Evolutionary conservation across 92 coral and sea anemone genomes (phyloP).

Genomic region (Isaurus tuberculatus): DNA sequence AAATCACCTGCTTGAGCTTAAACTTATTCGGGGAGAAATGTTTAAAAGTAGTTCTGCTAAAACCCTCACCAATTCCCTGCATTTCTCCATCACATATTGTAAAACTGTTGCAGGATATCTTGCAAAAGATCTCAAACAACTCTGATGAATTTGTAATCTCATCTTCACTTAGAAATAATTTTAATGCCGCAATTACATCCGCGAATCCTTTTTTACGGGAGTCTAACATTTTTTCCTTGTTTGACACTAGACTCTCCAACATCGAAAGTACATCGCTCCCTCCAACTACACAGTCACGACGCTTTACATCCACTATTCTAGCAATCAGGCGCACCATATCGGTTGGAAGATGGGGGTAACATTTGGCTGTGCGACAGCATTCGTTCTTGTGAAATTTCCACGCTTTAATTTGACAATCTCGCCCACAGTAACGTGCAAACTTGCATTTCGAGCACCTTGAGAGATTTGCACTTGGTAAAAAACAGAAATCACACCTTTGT

Average conservation of each 20-base stretch:
- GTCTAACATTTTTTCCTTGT: slow-evolving; percentile 63
- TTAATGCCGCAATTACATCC: slow-evolving; percentile 61
- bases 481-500: slow-evolving; percentile 82
- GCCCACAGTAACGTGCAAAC: slow-evolving; percentile 84
- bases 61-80: slow-evolving; percentile 81
- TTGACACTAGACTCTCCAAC: slow-evolving; percentile 73
- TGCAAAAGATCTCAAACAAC: slow-evolving; percentile 85
- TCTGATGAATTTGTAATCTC: slow-evolving; percentile 47
- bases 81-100: slow-evolving; percentile 91
- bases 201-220: slow-evolving; percentile 76
- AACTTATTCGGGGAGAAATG: background rate
- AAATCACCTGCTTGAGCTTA: background rate
- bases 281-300: background rate
- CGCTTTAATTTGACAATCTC: slow-evolving; percentile 80
- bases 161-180: slow-evolving; percentile 64
- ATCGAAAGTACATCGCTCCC: slow-evolving; percentile 8
- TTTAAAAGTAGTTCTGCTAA: background rate
- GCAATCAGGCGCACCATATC: slow-evolving; percentile 81
- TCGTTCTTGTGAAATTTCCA: slow-evolving; percentile 92
- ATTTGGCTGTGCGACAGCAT: slow-evolving; percentile 68
- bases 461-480: slow-evolving; percentile 53
- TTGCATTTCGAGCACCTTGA: slow-evolving; percentile 90
- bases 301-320: slow-evolving; percentile 60
- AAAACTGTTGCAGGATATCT: slow-evolving; percentile 91
- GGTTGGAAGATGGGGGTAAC: slow-evolving; percentile 80